phyloP scores from a whole-genome alignment of 2,888 invertebrate genomes.

The Apodemia zela region DNA sequence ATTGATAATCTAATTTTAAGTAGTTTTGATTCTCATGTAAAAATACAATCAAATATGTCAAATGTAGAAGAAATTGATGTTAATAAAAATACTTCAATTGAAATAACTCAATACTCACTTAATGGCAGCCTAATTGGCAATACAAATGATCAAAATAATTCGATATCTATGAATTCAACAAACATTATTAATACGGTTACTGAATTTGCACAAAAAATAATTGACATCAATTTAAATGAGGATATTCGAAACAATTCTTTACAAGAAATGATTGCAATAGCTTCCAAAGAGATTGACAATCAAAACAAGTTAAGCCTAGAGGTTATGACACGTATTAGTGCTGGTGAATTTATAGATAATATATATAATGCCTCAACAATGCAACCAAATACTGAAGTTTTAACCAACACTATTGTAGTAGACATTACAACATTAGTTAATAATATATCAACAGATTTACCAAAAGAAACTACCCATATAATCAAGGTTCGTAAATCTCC shows the following conservation, averaged over 20 bases:
- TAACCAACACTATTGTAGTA: background rate
- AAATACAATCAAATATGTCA: constrained; percentile 22
- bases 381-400: background rate
- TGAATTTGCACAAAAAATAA: background rate
- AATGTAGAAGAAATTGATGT: constrained; percentile 16
- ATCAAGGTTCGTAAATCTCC: constrained; percentile 16
- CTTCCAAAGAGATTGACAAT: constrained; percentile 52
- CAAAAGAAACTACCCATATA: constrained; percentile 3
- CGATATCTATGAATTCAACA: no score
- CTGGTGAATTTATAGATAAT: constrained; percentile 25
- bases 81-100: background rate
- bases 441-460: background rate
- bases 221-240: constrained; percentile 38
- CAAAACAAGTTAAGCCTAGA: constrained; percentile 55
- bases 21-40: constrained; percentile 39
- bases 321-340: constrained; percentile 39
- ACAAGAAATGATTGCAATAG: constrained; percentile 43
- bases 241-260: constrained; percentile 30
- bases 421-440: background rate
- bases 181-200: background rate
- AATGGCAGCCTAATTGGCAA: background rate
- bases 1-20: constrained; percentile 54
- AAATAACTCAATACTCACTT: background rate
- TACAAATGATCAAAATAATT: background rate
- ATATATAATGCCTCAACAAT: background rate